phyloP scores from a whole-genome alignment of 2,113 vertebrate genomes.

The Piprites chloris region DNA sequence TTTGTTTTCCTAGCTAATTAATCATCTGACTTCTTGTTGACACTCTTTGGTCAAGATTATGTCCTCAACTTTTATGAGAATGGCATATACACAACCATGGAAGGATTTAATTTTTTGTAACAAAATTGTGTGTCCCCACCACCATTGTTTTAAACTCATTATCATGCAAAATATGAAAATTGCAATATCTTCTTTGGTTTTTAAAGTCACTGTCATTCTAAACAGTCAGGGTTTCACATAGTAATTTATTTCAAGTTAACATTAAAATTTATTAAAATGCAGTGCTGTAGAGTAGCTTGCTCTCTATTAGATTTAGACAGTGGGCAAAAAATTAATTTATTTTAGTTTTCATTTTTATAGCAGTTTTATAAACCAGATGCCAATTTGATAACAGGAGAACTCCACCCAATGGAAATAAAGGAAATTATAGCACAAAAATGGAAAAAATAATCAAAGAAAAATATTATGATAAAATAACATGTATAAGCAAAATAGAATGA shows the following conservation, averaged over 20 bases:
- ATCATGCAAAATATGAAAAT: neutral
- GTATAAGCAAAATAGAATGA: neutral
- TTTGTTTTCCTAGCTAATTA: constrained; percentile 45
- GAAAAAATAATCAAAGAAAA: neutral
- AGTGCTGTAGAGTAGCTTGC: neutral
- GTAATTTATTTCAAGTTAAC: neutral
- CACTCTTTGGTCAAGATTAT: constrained; percentile 8
- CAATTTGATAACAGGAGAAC: neutral
- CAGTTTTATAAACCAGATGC: neutral
- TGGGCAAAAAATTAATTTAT: neutral
- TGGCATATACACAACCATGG: neutral
- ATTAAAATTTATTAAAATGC: neutral
- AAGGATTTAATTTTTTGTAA: neutral
- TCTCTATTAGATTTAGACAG: neutral
- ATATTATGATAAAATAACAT: neutral
- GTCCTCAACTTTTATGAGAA: constrained; percentile 19
- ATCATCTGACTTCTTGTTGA: constrained; percentile 27
- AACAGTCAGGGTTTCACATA: neutral
- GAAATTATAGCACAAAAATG: neutral
- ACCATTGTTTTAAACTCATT: neutral
- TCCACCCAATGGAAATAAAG: neutral
- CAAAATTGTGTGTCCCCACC: neutral
- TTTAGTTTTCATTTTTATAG: neutral
- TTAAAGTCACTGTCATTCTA: neutral
- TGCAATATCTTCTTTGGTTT: neutral